Evolutionary conservation across 2,113 vertebrate genomes (phyloP).

Genomic region (Scytalopus superciliaris): DNA sequence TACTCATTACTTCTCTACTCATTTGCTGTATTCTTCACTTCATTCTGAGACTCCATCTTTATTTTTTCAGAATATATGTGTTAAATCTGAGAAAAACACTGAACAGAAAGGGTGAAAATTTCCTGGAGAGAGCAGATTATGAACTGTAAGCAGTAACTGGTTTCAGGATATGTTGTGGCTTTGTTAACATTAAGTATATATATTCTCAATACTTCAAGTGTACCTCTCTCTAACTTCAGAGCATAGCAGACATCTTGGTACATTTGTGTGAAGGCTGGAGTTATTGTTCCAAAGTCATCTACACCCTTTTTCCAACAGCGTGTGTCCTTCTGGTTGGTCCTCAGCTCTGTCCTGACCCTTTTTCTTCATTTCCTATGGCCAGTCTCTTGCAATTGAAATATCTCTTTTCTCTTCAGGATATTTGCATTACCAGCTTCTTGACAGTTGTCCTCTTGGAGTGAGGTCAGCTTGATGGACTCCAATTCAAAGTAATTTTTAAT

Average conservation of each 20-base stretch:
- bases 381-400: not conserved
- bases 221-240: not conserved
- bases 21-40: not conserved
- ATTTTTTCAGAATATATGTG: not conserved
- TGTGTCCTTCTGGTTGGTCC: not conserved
- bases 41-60: not conserved
- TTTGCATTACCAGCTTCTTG: not conserved
- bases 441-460: not conserved
- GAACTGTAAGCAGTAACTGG: not conserved
- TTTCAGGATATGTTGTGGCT: not conserved
- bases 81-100: not conserved
- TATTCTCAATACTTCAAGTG: not conserved
- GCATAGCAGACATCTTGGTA: not conserved
- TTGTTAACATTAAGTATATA: not conserved
- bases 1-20: not conserved
- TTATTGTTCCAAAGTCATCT: not conserved
- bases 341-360: not conserved
- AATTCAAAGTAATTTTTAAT: not conserved
- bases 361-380: rapidly evolving
- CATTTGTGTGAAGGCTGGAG: not conserved
- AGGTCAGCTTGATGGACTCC: not conserved
- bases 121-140: not conserved
- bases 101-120: not conserved
- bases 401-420: not conserved
- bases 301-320: not conserved